Evolutionary conservation across 2,888 invertebrate species (phyloP).

Genomic region (Amphipyra tragopoginis): DNA sequence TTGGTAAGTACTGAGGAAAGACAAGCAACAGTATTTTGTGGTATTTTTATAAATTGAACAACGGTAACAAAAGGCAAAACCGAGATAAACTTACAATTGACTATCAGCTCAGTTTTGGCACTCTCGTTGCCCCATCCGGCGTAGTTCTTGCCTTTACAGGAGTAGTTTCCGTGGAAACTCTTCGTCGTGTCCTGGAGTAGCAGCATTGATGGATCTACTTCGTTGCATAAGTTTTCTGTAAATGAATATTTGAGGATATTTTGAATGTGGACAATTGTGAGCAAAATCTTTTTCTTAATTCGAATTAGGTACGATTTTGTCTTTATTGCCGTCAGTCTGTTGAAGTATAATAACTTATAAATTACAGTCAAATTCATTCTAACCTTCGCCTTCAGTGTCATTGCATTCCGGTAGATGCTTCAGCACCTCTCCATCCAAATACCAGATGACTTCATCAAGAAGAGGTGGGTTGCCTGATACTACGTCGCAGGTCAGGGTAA

Average conservation of each 20-base stretch:
- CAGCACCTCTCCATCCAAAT: slow-evolving; percentile 94
- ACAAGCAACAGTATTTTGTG: too few relatives aligned
- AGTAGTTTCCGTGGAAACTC: slow-evolving; percentile 97
- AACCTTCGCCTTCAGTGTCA: slow-evolving; percentile 84
- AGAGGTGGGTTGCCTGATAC: slow-evolving; percentile 94
- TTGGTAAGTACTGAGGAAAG: too few relatives aligned
- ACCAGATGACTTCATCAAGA: slow-evolving; percentile 95
- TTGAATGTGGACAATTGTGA: too few relatives aligned
- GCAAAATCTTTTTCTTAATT: too few relatives aligned
- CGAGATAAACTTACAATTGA: slow-evolving; percentile 92
- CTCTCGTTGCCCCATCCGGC: slow-evolving; percentile 97
- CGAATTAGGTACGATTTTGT: too few relatives aligned
- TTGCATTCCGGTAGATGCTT: slow-evolving; percentile 96
- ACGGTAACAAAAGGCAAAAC: too few relatives aligned
- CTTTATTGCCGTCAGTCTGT: too few relatives aligned
- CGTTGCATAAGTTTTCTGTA: slow-evolving; percentile 92
- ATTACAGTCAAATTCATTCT: neutral
- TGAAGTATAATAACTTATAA: too few relatives aligned
- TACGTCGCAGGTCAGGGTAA: slow-evolving; percentile 95
- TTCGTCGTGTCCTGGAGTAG: slow-evolving; percentile 96
- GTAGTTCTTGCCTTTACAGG: slow-evolving; percentile 96
- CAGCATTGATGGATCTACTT: slow-evolving; percentile 96
- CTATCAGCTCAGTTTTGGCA: slow-evolving; percentile 93
- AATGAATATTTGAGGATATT: slow-evolving; percentile 17
- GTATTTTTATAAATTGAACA: too few relatives aligned